Evolutionary conservation across 2,797 vertebrate species (phyloP).

Genomic region (Acanthurus leucopareius): DNA sequence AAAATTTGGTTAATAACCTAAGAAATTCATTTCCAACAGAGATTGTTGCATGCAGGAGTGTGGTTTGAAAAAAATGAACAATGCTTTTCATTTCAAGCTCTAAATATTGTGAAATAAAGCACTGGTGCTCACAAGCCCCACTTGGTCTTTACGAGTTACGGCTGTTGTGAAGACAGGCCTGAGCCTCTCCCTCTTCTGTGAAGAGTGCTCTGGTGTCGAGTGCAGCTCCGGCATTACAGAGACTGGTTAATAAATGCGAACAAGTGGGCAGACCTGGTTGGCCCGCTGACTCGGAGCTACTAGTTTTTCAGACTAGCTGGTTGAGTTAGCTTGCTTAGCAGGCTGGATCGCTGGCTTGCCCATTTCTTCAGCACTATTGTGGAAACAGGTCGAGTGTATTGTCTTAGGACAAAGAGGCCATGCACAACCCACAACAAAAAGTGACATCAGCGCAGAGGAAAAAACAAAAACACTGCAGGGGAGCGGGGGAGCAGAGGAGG

Average conservation of each 20-base stretch:
- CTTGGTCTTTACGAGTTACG: conserved; percentile 15
- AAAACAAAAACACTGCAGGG: conserved; percentile 85
- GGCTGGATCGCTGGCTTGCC: conserved; percentile 20
- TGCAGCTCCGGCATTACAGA: conserved; percentile 42
- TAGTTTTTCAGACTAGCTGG: conserved; percentile 34
- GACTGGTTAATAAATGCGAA: conserved; percentile 64
- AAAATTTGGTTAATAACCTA: conserved; percentile 25
- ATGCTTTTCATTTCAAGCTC: conserved; percentile 10
- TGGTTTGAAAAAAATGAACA: conserved; percentile 4
- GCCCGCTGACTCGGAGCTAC: neutral
- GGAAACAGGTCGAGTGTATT: conserved; percentile 78
- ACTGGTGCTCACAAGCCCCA: conserved; percentile 34
- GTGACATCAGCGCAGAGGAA: conserved; percentile 81
- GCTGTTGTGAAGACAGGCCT: conserved; percentile 31
- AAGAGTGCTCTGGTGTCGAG: conserved; percentile 44
- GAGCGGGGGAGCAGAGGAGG: conserved; percentile 58
- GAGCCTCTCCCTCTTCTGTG: conserved; percentile 48
- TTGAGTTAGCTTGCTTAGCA: conserved; percentile 31
- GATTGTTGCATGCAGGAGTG: conserved; percentile 35
- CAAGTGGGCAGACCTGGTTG: conserved; percentile 31
- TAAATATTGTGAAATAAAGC: conserved; percentile 1
- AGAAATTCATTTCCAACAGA: conserved; percentile 29
- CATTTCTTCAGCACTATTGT: conserved; percentile 64
- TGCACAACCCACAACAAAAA: conserved; percentile 76
- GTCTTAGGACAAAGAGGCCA: conserved; percentile 81